These are phyloP conservation scores for Pituophis catenifer DNA, from an alignment of 2,113 vertebrate genomes.

Conservation along the genomic window DNA sequence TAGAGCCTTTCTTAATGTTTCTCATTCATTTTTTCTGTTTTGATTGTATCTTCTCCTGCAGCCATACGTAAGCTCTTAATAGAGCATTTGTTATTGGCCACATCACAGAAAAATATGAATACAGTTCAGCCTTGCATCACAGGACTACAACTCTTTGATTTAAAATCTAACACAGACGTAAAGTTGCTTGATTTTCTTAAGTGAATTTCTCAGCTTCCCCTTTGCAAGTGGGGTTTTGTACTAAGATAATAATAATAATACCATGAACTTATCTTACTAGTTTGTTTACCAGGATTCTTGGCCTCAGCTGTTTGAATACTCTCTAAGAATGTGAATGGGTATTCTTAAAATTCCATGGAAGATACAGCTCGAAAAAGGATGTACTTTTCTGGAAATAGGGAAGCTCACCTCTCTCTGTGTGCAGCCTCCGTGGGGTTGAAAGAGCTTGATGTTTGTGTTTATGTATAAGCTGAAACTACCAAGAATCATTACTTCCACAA, in stretches of 20 bases:
- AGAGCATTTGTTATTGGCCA: not conserved
- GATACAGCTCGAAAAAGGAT: not conserved
- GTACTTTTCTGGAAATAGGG: not conserved
- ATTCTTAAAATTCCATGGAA: not conserved
- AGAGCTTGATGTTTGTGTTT: not conserved
- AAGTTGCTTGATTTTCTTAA: not conserved
- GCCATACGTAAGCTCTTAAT: not conserved
- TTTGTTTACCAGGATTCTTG: not conserved
- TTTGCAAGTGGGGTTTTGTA: not conserved
- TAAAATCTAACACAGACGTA: not conserved
- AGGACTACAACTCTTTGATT: not conserved
- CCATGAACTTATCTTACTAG: not conserved
- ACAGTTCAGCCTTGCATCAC: not conserved
- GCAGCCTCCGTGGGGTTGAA: not conserved
- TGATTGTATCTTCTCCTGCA: not conserved
- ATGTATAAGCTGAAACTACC: not conserved
- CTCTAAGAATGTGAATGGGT: not conserved
- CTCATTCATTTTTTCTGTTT: not conserved
- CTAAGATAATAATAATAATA: not conserved
- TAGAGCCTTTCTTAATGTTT: not conserved
- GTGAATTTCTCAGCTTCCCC: not conserved
- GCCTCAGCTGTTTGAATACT: not conserved
- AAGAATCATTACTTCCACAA: not conserved
- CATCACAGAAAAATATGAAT: not conserved
- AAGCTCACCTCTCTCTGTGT: not conserved